Base-by-base conservation (phyloP, 2,113 vertebrate species). In the Typhlomys cinereus region DNA sequence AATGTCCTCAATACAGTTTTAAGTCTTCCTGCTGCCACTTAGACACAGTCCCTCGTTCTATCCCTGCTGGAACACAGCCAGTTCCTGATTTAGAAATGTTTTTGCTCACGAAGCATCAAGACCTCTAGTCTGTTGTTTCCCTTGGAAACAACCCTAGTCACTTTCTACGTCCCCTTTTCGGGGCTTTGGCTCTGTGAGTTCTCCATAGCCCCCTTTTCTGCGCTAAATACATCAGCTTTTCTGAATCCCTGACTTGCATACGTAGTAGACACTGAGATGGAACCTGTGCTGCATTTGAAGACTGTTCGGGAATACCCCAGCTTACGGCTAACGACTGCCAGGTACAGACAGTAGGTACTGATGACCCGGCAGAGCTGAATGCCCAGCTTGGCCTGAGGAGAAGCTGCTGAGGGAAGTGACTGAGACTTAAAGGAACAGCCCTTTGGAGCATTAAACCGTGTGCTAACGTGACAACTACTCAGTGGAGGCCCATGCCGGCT, bases 401-500 rank as follows among this genome's bases (percentile, higher is more conserved):
- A 83, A 79, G 88, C 90, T 52, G n/a, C 54, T 95, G 41, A 61
- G 92, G 52, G 46, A 89, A 86, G 82, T 93, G 93, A 89, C 1
- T 73, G 93, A 91, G 89, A 95, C 88, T 10, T 90, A 88, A 86
- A 50, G 89, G 89, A 93, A 95, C 94, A 92, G 75, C 13, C 79
- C 70, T 90, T 41, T 0, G 0, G 76, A 83, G 94, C 90, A 69
- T 95, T 85, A 95, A 90, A 93, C 18, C 84, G 31, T 86, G 93
- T 88, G 81, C 75, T 94, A 95, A 95, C 20, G 76, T 91, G 95
- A 86, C 69, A 78, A 80, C 2, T 86, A 66, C 87, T 48, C 79
- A 89, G 86, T 85, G 97, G 90, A 96, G 91, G 93, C 88, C 50
- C 88, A 84, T 90, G 94, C 85, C 88, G 93, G 79, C 67, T 54